Evolutionary conservation across 2,888 invertebrate genomes (phyloP).

Genomic region (Baronia brevicornis): DNA sequence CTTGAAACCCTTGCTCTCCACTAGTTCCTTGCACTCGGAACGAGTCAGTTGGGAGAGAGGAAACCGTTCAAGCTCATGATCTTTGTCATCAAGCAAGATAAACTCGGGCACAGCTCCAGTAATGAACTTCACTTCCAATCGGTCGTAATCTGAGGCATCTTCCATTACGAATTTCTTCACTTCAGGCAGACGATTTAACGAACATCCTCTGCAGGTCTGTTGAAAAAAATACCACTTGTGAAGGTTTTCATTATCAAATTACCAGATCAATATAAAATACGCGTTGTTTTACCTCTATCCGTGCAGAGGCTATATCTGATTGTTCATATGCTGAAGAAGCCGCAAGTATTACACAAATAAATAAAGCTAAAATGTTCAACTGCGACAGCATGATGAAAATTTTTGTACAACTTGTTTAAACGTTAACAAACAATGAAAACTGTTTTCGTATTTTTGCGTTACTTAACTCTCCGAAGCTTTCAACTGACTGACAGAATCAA

Average conservation of each 20-base stretch:
- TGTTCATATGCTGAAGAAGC: slow-evolving; percentile 35
- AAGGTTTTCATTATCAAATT: slow-evolving; percentile 1
- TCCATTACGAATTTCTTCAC: slow-evolving; percentile 80
- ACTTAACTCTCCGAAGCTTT: too few species aligned
- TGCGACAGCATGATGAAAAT: too few species aligned
- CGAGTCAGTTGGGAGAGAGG: slow-evolving; percentile 73
- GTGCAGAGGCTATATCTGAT: slow-evolving; percentile 51
- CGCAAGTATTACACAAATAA: slow-evolving; percentile 29
- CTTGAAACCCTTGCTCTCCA: slow-evolving; percentile 76
- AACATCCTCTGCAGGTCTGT: slow-evolving; percentile 83
- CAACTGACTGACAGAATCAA: too few species aligned
- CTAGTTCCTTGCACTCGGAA: slow-evolving; percentile 79
- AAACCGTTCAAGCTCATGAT: slow-evolving; percentile 78
- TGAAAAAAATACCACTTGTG: slow-evolving; percentile 14
- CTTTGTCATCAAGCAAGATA: slow-evolving; percentile 71
- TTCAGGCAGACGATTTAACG: slow-evolving; percentile 78
- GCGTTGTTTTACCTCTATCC: slow-evolving; percentile 53
- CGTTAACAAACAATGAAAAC: too few species aligned
- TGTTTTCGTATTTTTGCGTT: too few species aligned
- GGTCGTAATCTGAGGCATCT: slow-evolving; percentile 78
- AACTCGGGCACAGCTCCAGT: slow-evolving; percentile 79
- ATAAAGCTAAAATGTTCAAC: slow-evolving; percentile 21
- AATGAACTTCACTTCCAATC: slow-evolving; percentile 79
- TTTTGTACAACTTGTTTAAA: too few species aligned
- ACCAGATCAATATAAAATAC: background rate